Evolutionary conservation across 2,888 invertebrate species (phyloP), one percentile per base, ranked within the genome.

Genomic region (Papilio protenor): DNA sequence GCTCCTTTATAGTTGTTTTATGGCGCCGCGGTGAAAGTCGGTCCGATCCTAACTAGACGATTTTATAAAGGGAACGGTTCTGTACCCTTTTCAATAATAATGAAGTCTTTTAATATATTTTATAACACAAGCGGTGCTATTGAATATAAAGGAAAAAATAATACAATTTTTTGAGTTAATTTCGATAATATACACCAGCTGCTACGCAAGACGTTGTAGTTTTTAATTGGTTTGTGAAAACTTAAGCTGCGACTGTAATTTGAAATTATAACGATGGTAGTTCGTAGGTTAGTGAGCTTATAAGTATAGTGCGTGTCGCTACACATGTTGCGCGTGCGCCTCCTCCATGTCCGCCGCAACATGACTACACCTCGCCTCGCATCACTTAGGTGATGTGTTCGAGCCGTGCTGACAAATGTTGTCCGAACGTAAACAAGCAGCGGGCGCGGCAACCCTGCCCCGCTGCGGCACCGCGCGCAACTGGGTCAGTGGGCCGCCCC

Each of bases 401-500:
- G 80, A 84, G 82, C 87, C 82, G 84, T 86, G 77, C 27, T 52
- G 84, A 85, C 88, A 88, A 89, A 89, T 88, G 89, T 87, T 87
- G 86, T 88, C 88, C 89, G 89, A 91, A 92, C 89, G 90, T 93
- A 93, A 94, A 94, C 93, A 87, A 89, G 91, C 87, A 87, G 87
- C 88, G 90, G 87, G 91, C 87, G 91, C 90, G 93, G 92, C 95
- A 94, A 94, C 95, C 94, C 95, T 94, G 93, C 93, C 93, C 93
- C 95, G 94, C 93, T 95, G 95, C 95, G 95, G 95, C 95, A 94
- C 95, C 95, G 95, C 93, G 93, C 94, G 95, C 95, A 97, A 96
- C 96, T 97, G 96, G 97, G 97, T 97, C 96, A 97, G 97, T 97
- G 96, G 97, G 97, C 96, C 96, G 96, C 96, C 95, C 93, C 93